These are phyloP conservation scores for Triplophysa bombifrons DNA, from an alignment of 2,797 vertebrate species.

Conservation along the genomic window DNA sequence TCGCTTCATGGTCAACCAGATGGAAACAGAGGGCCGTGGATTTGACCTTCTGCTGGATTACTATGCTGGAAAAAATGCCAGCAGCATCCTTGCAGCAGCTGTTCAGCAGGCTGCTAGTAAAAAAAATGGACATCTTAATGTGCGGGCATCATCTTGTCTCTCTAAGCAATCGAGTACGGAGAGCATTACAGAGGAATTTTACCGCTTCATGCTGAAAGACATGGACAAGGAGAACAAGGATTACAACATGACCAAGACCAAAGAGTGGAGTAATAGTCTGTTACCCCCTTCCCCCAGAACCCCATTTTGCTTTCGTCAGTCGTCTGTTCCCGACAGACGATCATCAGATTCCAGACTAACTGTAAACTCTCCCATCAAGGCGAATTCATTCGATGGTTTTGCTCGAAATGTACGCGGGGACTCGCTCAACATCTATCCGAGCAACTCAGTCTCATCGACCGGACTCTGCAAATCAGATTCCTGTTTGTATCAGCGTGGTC, in stretches of 20 bases:
- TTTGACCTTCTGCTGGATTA: slow-evolving; percentile 96
- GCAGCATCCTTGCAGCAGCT: slow-evolving; percentile 88
- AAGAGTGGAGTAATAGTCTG: slow-evolving; percentile 87
- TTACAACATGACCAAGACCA: slow-evolving; percentile 78
- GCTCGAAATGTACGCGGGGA: slow-evolving; percentile 83
- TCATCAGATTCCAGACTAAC: slow-evolving; percentile 86
- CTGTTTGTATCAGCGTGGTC: slow-evolving; percentile 89
- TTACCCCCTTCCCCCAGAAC: slow-evolving; percentile 83
- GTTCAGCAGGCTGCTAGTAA: slow-evolving; percentile 88
- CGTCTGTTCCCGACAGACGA: slow-evolving; percentile 87
- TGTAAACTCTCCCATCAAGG: slow-evolving; percentile 89
- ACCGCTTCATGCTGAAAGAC: slow-evolving; percentile 93
- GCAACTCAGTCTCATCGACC: slow-evolving; percentile 76
- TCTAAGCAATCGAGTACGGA: slow-evolving; percentile 99
- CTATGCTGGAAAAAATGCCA: slow-evolving; percentile 95
- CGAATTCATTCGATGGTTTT: slow-evolving; percentile 94
- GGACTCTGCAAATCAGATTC: slow-evolving; percentile 96
- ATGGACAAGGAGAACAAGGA: slow-evolving; percentile 91
- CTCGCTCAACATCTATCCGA: slow-evolving; percentile 81
- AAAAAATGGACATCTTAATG: slow-evolving; percentile 88
- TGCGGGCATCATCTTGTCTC: slow-evolving; percentile 84
- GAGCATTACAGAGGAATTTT: slow-evolving; percentile 98
- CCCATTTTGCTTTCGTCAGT: slow-evolving; percentile 89
- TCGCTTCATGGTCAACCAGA: slow-evolving; percentile 97
- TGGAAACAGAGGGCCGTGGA: slow-evolving; percentile 94